These are phyloP conservation scores for Dynastes tityus DNA, from an alignment of 2,888 invertebrate genomes.

Conservation along the genomic window DNA sequence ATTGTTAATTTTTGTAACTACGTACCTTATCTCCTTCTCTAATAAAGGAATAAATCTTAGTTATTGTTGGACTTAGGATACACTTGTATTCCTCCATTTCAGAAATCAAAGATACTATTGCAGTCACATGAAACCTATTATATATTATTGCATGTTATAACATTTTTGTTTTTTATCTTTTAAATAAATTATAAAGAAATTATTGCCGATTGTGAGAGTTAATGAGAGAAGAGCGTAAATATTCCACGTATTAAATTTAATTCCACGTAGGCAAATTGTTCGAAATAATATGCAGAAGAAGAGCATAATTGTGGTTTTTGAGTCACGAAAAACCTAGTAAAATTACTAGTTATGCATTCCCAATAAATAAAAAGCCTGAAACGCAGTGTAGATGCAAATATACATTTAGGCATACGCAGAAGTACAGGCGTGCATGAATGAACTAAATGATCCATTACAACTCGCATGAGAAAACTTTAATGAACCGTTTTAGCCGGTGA, in stretches of 20 bases:
- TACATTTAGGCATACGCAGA: background rate
- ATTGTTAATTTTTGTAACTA: too few relatives aligned
- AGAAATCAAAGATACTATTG: background rate
- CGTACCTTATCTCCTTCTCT: too few relatives aligned
- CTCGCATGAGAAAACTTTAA: constrained; percentile 27
- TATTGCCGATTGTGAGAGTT: constrained; percentile 1
- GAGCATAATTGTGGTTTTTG: constrained; percentile 41
- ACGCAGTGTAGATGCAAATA: constrained; percentile 9
- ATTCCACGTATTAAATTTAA: constrained; percentile 41
- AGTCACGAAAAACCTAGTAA: constrained; percentile 37
- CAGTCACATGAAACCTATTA: background rate
- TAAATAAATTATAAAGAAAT: constrained; percentile 8
- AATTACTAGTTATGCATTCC: constrained; percentile 28
- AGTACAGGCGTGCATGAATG: constrained; percentile 13
- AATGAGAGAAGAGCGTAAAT: constrained; percentile 30
- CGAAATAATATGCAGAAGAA: constrained; percentile 22
- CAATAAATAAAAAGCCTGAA: constrained; percentile 12
- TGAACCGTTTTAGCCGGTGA: background rate
- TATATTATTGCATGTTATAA: background rate
- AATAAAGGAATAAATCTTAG: too few relatives aligned
- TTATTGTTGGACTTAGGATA: too few relatives aligned
- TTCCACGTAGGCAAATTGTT: constrained; percentile 27
- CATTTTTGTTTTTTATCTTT: background rate
- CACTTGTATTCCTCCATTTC: background rate
- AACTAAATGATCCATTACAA: constrained; percentile 32